Conservation (phyloP, 35 echinoderm and acorn worm genomes). For the Chiridota heheva region DNA sequence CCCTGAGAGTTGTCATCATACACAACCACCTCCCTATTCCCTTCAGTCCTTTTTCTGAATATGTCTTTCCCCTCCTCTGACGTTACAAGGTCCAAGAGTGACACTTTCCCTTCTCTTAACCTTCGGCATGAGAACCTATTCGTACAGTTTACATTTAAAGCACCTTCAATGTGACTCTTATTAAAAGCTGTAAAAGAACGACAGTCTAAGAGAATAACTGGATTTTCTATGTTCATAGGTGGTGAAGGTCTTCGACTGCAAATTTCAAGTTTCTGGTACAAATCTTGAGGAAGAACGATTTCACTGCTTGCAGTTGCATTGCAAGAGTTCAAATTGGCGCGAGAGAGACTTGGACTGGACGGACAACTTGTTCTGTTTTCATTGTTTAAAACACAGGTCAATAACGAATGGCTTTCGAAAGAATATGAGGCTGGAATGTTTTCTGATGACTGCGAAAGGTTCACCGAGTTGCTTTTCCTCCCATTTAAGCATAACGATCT, state of each 20-base stretch:
- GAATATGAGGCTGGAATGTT: too few species aligned
- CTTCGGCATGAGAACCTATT: conserved; percentile 62
- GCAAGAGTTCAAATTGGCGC: too few species aligned
- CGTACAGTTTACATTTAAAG: conserved; percentile 85
- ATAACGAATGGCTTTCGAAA: too few species aligned
- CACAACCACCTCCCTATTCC: conserved; percentile 76
- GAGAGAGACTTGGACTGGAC: too few species aligned
- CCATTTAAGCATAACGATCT: too few species aligned
- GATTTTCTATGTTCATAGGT: conserved; percentile 32
- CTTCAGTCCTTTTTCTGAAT: conserved; percentile 37
- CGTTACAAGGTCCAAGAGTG: conserved; percentile 70
- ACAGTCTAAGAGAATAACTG: conserved; percentile 75
- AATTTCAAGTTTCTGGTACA: conserved; percentile 33
- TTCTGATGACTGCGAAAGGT: too few species aligned
- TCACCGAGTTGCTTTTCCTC: too few species aligned
- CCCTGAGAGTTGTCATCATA: conserved; percentile 87
- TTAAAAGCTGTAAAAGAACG: conserved; percentile 88
- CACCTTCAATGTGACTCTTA: conserved; percentile 76
- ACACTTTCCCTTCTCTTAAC: conserved; percentile 74
- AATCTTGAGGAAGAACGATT: conserved; percentile 37
- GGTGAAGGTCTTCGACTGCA: neutral
- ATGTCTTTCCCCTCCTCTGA: conserved; percentile 74
- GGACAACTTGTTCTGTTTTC: too few species aligned
- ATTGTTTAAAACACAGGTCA: too few species aligned
- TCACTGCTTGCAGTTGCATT: too few species aligned